A percentile compares a stretch with the other conserved stretches of the same genome.
Conservation (phyloP, 2,888 invertebrate genomes). For the Pachycephus smyrnensis region DNA sequence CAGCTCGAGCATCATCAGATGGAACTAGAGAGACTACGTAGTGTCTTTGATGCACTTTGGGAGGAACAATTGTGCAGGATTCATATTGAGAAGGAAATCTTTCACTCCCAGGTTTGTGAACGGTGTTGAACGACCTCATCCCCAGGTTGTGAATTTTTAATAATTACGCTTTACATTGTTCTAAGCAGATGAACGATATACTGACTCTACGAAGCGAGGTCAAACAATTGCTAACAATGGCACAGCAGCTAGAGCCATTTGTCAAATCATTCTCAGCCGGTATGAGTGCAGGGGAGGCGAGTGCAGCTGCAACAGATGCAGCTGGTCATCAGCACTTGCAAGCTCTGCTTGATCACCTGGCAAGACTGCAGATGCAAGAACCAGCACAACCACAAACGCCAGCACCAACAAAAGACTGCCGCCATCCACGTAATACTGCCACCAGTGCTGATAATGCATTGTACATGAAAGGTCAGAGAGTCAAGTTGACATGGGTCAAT, state of each 20-base stretch:
- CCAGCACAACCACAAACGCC: conserved; percentile 43
- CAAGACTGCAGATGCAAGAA: conserved; percentile 64
- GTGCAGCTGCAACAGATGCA: conserved; percentile 60
- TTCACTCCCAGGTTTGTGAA: conserved; percentile 69
- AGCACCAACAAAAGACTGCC: conserved; percentile 58
- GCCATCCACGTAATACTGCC: conserved; percentile 51
- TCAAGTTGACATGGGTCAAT: conserved; percentile 13
- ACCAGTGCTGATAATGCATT: conserved; percentile 61
- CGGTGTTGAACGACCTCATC: not conserved
- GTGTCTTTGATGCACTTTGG: conserved; percentile 76
- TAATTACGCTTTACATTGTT: conserved; percentile 6
- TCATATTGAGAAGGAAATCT: conserved; percentile 78
- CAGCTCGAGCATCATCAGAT: conserved; percentile 73
- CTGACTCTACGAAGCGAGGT: conserved; percentile 75
- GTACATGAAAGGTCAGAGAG: conserved; percentile 60
- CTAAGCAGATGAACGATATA: conserved; percentile 74
- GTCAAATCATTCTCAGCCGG: conserved; percentile 70
- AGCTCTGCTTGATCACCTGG: conserved; percentile 70
- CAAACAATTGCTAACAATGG: conserved; percentile 74
- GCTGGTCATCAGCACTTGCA: conserved; percentile 70
- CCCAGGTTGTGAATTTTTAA: not conserved
- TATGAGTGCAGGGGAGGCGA: conserved; percentile 55
- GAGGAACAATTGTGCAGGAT: conserved; percentile 79
- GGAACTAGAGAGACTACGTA: conserved; percentile 72
- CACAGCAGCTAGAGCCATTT: conserved; percentile 76